Conservation (phyloP, 2,888 invertebrate genomes). For the Leptothorax acervorum region DNA sequence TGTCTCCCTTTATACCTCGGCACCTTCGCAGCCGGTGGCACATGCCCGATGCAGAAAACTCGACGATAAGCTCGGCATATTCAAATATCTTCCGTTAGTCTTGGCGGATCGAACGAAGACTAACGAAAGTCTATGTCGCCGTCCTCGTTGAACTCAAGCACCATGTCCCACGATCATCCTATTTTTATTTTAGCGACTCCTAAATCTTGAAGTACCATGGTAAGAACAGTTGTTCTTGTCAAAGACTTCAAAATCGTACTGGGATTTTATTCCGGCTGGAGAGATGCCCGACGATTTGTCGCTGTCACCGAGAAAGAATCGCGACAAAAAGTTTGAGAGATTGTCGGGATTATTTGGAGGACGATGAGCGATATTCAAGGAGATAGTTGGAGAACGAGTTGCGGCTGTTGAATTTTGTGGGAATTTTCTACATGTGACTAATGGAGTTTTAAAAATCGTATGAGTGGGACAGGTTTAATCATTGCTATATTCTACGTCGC, state of each 20-base stretch:
- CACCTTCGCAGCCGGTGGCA: conserved; percentile 14
- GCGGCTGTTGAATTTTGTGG: conserved; percentile 25
- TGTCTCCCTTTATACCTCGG: conserved; percentile 72
- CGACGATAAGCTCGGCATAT: conserved; percentile 74
- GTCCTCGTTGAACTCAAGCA: background rate
- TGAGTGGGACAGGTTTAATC: background rate
- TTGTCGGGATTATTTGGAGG: conserved; percentile 51
- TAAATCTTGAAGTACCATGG: conserved; percentile 29
- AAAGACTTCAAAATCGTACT: conserved; percentile 47
- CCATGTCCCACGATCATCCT: background rate
- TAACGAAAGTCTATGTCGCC: conserved; percentile 66
- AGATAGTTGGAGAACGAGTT: conserved; percentile 45
- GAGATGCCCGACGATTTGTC: conserved; percentile 47
- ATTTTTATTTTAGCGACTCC: conserved; percentile 36
- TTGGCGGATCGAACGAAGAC: conserved; percentile 71
- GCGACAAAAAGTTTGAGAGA: conserved; percentile 50
- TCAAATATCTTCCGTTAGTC: conserved; percentile 74
- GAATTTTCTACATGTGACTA: conserved; percentile 27
- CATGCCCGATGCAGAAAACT: conserved; percentile 52
- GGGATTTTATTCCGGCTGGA: conserved; percentile 40
- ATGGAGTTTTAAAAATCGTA: conserved; percentile 37
- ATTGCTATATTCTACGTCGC: background rate
- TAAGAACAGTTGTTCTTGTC: conserved; percentile 41
- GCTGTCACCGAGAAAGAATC: conserved; percentile 45
- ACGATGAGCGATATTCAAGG: conserved; percentile 56